Evolutionary conservation across 2,888 invertebrate species (phyloP), one percentile per base, ranked within the genome.

Genomic region (Meiosimyza platycephala): DNA sequence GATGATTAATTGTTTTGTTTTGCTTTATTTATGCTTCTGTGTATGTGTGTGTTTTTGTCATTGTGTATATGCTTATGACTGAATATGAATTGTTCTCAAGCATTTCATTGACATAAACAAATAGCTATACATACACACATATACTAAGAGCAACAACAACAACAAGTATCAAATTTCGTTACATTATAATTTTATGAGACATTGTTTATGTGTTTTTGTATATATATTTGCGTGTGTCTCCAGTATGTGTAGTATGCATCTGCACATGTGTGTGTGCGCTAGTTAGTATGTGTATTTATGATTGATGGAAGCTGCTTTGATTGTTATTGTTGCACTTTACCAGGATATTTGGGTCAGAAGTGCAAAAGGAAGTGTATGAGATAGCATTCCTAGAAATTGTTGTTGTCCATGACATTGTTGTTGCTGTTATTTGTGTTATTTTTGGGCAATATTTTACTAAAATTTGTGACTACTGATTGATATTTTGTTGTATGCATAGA

Each of bases 181-280:
- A 68, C 68, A 68, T 59, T 59, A 57, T 67, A 68, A 68, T 68
- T 68, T 68, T 50, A 68, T 50, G 68, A 57, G 68, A 68, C 22
- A 68, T 50, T 50, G 59, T 59, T 57, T 51, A 28, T 57, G 50
- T 57, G 47, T 18, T 57, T 50, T 2, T 50, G 55, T 50, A 16
- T n/a, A 15, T 68, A 33, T n/a, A n/a, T n/a, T n/a, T n/a, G n/a
- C 59, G 18, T 66, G 9, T 16, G 40, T 40, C 40, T 6, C 9
- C 9, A 40, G 40, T 9, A 40, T 7, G 9, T 2, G 9, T 40
- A 40, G 57, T 57, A 18, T 57, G 47, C 22, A 57, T 50, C 1
- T 28, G 47, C n/a, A 16, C 3, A 18, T 68, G 59, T 68, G 40
- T 65, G 9, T n/a, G 18, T 48, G 57, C 40, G 59, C 11, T 28